Evolutionary conservation across 1,140 invertebrate species (phyloP).

Genomic region (Ridgeia piscesae): DNA sequence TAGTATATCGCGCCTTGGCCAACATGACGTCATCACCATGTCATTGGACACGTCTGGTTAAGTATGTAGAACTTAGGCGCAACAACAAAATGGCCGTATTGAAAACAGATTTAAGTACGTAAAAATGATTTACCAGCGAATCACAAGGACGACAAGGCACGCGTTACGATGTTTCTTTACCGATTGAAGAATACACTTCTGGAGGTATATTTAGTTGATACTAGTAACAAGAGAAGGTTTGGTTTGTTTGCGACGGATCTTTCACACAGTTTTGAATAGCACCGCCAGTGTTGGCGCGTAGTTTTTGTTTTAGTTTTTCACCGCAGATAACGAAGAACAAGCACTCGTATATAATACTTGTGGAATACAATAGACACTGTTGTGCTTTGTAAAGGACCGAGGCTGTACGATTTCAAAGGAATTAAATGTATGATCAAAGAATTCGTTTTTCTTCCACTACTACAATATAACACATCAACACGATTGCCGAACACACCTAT

Average conservation of each 20-base stretch:
- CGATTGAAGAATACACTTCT: background rate
- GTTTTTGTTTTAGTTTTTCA: background rate
- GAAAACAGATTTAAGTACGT: background rate
- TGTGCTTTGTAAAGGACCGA: background rate
- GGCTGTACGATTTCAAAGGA: background rate
- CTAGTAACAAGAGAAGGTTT: no score
- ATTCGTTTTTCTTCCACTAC: background rate
- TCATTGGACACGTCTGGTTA: background rate
- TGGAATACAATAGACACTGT: background rate
- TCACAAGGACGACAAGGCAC: background rate
- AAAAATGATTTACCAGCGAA: background rate
- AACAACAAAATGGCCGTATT: no score
- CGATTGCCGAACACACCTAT: background rate
- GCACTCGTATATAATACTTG: background rate
- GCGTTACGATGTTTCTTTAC: background rate
- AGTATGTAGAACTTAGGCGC: background rate
- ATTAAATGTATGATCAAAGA: background rate
- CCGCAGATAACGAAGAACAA: background rate
- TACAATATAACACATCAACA: background rate
- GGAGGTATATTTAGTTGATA: background rate
- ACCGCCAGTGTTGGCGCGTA: background rate
- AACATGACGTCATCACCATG: background rate
- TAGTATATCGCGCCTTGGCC: background rate
- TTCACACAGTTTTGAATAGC: background rate
- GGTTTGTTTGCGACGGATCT: background rate